These are phyloP conservation scores for Prenolepis imparis DNA, from an alignment of 2,888 invertebrate species.

Conservation along the genomic window DNA sequence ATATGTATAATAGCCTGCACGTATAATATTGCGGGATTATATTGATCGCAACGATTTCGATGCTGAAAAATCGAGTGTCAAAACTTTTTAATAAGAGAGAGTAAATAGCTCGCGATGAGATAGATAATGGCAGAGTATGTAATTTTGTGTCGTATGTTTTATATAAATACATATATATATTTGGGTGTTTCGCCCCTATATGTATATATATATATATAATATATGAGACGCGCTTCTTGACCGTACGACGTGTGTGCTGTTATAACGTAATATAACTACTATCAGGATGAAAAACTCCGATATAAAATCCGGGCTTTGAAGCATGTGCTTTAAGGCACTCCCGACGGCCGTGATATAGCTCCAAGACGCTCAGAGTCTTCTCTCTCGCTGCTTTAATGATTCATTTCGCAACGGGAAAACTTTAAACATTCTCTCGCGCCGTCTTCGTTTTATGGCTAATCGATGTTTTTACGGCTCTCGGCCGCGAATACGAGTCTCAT, in stretches of 20 bases:
- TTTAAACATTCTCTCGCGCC: conserved; percentile 68
- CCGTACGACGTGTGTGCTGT: background rate
- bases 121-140: background rate
- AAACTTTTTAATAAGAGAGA: background rate
- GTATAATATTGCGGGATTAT: background rate
- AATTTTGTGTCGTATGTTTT: background rate
- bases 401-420: conserved; percentile 73
- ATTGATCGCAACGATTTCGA: background rate
- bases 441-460: conserved; percentile 74
- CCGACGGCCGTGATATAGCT: conserved; percentile 45
- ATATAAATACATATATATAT: background rate
- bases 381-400: conserved; percentile 69
- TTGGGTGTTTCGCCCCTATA: background rate
- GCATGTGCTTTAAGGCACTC: conserved; percentile 48
- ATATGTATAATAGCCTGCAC: background rate
- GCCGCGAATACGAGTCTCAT: conserved; percentile 47
- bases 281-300: conserved; percentile 46
- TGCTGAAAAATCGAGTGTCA: background rate
- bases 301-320: conserved; percentile 49
- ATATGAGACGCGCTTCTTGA: conserved; percentile 2
- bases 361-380: conserved; percentile 53
- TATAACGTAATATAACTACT: conserved; percentile 26
- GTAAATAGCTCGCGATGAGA: too few species aligned
- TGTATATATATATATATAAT: background rate
- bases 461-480: conserved; percentile 70